Conservation (phyloP, 2,888 invertebrate genomes). For the Parnassius smintheus region DNA sequence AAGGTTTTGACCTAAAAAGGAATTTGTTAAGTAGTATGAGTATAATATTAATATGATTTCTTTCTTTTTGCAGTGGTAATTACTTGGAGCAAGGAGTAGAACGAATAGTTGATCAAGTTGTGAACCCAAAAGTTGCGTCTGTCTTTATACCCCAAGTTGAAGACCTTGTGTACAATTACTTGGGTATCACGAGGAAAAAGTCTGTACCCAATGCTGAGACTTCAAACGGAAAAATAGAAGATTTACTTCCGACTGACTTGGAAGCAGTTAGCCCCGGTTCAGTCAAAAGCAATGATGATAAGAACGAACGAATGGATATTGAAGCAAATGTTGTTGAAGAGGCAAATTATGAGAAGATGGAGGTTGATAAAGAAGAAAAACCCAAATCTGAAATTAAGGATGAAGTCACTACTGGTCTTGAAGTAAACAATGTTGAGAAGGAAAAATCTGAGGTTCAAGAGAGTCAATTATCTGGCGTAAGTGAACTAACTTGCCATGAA, state of each 20-base stretch:
- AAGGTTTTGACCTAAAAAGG: too few relatives aligned
- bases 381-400: slow-evolving; percentile 47
- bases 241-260: slow-evolving; percentile 87
- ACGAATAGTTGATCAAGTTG: slow-evolving; percentile 97
- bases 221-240: slow-evolving; percentile 56
- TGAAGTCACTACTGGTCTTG: slow-evolving; percentile 35
- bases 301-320: slow-evolving; percentile 54
- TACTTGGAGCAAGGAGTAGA: slow-evolving; percentile 95
- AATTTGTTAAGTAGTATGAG: too few relatives aligned
- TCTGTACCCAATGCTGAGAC: slow-evolving; percentile 50
- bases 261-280: slow-evolving; percentile 92
- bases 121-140: slow-evolving; percentile 94
- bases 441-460: slow-evolving; percentile 70
- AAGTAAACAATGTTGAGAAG: slow-evolving; percentile 31
- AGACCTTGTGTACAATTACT: slow-evolving; percentile 92
- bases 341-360: slow-evolving; percentile 43
- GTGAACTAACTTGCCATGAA: slow-evolving; percentile 55
- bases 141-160: slow-evolving; percentile 95
- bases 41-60: slow-evolving; percentile 3
- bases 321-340: slow-evolving; percentile 33
- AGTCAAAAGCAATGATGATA: slow-evolving; percentile 81
- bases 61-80: slow-evolving; percentile 84
- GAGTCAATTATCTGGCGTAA: slow-evolving; percentile 79
- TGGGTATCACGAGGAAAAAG: slow-evolving; percentile 89
- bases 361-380: slow-evolving; percentile 49